These are phyloP conservation scores for Scolopax mira DNA, from an alignment of 2,113 vertebrate genomes.

Conservation along the genomic window DNA sequence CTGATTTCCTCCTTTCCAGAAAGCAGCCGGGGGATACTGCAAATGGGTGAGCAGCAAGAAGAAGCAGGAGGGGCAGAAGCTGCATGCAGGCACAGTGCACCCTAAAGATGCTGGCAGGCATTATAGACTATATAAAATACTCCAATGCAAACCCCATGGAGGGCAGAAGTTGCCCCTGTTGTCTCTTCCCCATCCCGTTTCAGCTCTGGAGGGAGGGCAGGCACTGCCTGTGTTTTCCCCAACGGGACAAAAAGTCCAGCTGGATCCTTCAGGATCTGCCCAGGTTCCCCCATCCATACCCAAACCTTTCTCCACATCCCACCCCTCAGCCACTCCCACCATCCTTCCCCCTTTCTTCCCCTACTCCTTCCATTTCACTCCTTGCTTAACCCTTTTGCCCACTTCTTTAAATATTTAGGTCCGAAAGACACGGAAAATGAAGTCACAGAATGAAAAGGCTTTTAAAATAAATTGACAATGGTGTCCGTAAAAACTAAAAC, in stretches of 20 bases:
- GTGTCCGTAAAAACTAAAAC: neutral
- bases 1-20: neutral
- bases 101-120: neutral
- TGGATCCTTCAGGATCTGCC: neutral
- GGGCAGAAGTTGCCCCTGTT: neutral
- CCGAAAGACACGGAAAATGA: neutral
- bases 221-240: neutral
- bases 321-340: rapidly evolving
- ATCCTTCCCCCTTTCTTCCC: neutral
- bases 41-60: neutral
- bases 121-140: neutral
- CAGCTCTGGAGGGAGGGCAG: rapidly evolving
- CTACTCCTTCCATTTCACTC: neutral
- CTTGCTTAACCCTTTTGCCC: neutral
- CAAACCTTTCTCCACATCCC: neutral
- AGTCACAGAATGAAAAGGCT: neutral
- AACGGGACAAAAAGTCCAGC: rapidly evolving
- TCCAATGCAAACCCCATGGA: neutral
- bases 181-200: neutral
- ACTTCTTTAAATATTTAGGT: neutral
- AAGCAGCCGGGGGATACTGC: neutral
- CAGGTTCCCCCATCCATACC: rapidly evolving
- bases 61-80: neutral
- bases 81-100: rapidly evolving
- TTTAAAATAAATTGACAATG: neutral